Base-by-base conservation (phyloP, 2,888 invertebrate genomes). In the Patella caerulea region DNA sequence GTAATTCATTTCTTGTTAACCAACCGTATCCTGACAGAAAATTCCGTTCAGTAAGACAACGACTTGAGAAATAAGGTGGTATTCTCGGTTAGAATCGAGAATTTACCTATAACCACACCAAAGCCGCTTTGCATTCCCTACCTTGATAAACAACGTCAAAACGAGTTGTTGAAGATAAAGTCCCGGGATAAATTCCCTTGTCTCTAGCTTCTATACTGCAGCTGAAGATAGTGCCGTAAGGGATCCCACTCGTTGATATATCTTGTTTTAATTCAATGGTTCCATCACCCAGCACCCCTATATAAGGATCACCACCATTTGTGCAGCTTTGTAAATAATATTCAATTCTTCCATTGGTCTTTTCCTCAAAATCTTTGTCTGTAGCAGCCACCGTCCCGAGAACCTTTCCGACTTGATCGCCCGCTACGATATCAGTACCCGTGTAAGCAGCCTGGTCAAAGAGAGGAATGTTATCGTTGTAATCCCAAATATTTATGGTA, bases 141-240 rank as follows among this genome's bases (percentile, higher is more conserved):
- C 65, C 65, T 65, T 19, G 19, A 24, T 65, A 65, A 65, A 65
- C 14, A 15, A 65, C 65, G 24, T 65, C 65, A 65, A 65, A 65
- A 24, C 19, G 24, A 24, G 65, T 11, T 65, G 65, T 65, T n/a
- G 19, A 19, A 65, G 65, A 24, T 24, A 65, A 65, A 24, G 14
- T 15, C 11, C 65, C 65, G 11, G 65, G 65, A 11, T 65, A 24
- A 9, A 65, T 65, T 65, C 65, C 65, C 15, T 65, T 65, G 24
- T 65, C 65, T 65, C 65, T 65, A 3, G 65, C 65, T 24, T 65
- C 24, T 24, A 65, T 14, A 11, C 24, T 65, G 24, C 65, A 65
- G 24, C 24, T 65, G 15, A 65, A 65, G 19, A 65, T 65, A 0
- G 65, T 65, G 11, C 65, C 65, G 12, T 19, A 19, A 12, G 19